These are phyloP conservation scores for Lacerta agilis DNA, from an alignment of 2,797 vertebrate genomes.

Conservation along the genomic window DNA sequence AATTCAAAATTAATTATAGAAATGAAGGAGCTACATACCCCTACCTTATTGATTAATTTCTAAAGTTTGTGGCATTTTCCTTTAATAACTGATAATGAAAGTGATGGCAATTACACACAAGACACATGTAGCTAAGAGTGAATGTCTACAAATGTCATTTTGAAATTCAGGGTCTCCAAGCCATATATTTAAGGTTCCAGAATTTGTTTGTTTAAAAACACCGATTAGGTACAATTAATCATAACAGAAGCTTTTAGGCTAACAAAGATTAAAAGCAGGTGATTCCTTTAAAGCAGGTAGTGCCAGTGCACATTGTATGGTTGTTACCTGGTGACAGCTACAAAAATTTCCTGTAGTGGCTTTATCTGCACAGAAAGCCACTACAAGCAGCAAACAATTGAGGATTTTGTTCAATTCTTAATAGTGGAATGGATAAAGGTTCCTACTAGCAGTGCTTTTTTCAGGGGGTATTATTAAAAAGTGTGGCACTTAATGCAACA, in stretches of 20 bases:
- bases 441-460: not conserved
- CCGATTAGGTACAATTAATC: not conserved
- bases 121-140: slow-evolving; percentile 3
- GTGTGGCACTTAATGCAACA: too few species aligned
- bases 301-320: not conserved
- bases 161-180: slow-evolving; percentile 24
- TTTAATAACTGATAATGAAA: slow-evolving; percentile 16
- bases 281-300: not conserved
- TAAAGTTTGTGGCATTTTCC: slow-evolving; percentile 20
- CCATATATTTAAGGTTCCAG: slow-evolving; percentile 20
- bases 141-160: slow-evolving; percentile 27
- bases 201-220: not conserved
- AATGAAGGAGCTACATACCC: not conserved
- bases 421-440: not conserved
- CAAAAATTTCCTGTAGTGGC: not conserved
- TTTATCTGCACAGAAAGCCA: not conserved
- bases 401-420: not conserved
- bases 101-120: slow-evolving; percentile 7
- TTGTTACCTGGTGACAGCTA: not conserved
- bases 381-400: not conserved
- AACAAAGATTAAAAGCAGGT: slow-evolving; percentile 11
- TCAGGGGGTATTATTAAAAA: too few species aligned
- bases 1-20: slow-evolving; percentile 1
- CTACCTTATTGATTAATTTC: slow-evolving; percentile 23
- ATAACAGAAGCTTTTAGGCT: slow-evolving; percentile 2